Conservation (phyloP, 2,888 invertebrate genomes). For the Eilema depressum region DNA sequence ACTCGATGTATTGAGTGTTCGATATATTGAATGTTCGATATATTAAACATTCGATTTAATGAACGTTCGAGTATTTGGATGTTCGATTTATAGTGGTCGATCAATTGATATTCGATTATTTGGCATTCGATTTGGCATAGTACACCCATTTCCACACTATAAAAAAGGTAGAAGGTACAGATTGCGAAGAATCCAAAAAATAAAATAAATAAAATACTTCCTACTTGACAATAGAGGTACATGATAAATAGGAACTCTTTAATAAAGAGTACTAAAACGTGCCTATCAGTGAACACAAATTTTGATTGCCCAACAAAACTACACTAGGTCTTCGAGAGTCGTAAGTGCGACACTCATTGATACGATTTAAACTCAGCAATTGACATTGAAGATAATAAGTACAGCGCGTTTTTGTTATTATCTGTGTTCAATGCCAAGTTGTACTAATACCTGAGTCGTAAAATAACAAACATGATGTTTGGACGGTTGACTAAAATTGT, state of each 20-base stretch:
- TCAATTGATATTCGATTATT: too few relatives aligned
- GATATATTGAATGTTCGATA: too few relatives aligned
- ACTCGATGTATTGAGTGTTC: too few relatives aligned
- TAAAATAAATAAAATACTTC: neutral
- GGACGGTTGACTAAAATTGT: neutral
- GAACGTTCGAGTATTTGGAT: too few relatives aligned
- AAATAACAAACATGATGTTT: neutral
- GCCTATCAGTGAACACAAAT: conserved; percentile 15
- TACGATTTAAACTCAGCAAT: conserved; percentile 8
- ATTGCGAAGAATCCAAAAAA: too few relatives aligned
- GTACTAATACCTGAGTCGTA: neutral
- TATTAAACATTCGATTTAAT: too few relatives aligned
- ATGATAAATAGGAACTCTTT: neutral
- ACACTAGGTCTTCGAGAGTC: neutral
- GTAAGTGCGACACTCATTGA: conserved; percentile 14
- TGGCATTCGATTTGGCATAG: too few relatives aligned
- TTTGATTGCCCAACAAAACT: conserved; percentile 13
- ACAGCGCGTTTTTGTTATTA: neutral
- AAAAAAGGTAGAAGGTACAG: too few relatives aligned
- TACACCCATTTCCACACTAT: too few relatives aligned
- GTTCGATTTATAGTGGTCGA: too few relatives aligned
- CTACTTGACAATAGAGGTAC: neutral
- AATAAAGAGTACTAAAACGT: conserved; percentile 11
- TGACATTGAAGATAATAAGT: conserved; percentile 21
- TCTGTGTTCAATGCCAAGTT: conserved; percentile 5